Percentiles rank a stretch among this genome's conserved stretches.
These are phyloP conservation scores for Myotis daubentonii DNA, from an alignment of 2,797 vertebrate species.

Conservation along the genomic window DNA sequence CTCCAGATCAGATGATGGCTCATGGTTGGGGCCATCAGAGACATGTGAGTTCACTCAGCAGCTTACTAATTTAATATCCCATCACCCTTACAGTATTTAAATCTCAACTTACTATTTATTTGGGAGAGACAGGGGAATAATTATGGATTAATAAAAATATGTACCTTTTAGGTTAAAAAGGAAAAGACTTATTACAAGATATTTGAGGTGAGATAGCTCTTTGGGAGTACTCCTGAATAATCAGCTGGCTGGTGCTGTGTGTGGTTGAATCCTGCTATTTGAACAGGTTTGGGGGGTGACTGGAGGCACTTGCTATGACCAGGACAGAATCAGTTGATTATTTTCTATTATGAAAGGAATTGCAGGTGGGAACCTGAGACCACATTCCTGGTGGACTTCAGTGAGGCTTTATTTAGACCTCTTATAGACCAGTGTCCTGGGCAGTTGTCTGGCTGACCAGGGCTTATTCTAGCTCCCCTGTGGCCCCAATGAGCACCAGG, in stretches of 20 bases:
- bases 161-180: constrained; percentile 19
- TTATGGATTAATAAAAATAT: constrained; percentile 1
- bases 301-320: background rate
- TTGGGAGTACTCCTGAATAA: background rate
- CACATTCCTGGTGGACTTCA: background rate
- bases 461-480: background rate
- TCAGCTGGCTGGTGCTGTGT: background rate
- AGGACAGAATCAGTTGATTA: background rate
- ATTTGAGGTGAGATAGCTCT: background rate
- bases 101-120: background rate
- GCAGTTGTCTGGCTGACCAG: background rate
- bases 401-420: background rate
- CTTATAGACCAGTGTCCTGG: background rate
- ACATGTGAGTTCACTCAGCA: background rate
- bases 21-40: background rate
- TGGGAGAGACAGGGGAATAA: background rate
- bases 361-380: background rate
- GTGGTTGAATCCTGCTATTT: background rate
- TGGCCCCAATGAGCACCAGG: background rate
- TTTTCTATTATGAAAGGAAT: background rate
- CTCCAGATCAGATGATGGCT: background rate
- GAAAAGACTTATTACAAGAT: background rate
- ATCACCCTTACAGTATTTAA: background rate
- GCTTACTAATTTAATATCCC: background rate
- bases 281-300: background rate